These are phyloP conservation scores for Eupsilia transversa DNA, from an alignment of 2,888 invertebrate species.

Conservation along the genomic window DNA sequence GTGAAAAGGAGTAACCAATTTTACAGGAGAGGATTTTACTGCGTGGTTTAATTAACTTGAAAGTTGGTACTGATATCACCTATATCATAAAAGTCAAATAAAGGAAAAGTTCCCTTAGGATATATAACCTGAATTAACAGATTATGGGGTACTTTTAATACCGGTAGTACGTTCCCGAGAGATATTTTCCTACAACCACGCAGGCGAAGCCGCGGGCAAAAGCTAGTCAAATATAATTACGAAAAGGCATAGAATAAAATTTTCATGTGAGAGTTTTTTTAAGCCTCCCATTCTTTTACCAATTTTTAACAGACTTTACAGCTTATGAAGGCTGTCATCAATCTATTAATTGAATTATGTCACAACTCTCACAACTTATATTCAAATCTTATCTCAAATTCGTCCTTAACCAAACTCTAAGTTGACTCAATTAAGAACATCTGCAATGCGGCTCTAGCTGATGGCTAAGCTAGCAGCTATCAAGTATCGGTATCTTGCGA, in stretches of 20 bases:
- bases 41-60: too few species aligned
- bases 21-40: too few species aligned
- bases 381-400: neutral
- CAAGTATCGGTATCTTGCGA: neutral
- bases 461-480: constrained; percentile 19
- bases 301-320: neutral
- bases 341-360: neutral
- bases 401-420: constrained; percentile 5
- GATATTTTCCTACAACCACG: too few species aligned
- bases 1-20: too few species aligned
- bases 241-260: neutral
- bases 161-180: too few species aligned
- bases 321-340: neutral
- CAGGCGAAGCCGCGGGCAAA: too few species aligned
- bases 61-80: too few species aligned
- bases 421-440: constrained; percentile 31
- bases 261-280: neutral
- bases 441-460: constrained; percentile 30
- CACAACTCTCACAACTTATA: neutral
- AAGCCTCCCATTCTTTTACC: neutral
- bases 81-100: too few species aligned
- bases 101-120: too few species aligned
- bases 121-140: too few species aligned
- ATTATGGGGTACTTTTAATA: too few species aligned
- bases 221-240: too few species aligned